These are phyloP conservation scores for Abrostola tripartita DNA, from an alignment of 2,888 invertebrate genomes.

Conservation along the genomic window DNA sequence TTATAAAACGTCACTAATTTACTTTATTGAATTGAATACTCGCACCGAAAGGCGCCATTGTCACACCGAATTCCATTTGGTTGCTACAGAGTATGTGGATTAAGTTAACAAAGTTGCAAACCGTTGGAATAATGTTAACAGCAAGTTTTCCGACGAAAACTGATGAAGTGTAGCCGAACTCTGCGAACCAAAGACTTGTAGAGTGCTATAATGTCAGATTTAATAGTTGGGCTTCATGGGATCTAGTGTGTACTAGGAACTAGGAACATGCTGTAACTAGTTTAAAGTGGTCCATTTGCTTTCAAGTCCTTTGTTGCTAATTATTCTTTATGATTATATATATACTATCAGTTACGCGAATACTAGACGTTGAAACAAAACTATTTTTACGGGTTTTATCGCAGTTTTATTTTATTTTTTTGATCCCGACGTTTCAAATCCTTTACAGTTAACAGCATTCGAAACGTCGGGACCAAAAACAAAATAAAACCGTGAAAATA, in stretches of 20 bases:
- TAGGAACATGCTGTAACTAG: slow-evolving; percentile 25
- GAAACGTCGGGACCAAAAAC: too few relatives aligned
- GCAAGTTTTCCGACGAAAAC: slow-evolving; percentile 18
- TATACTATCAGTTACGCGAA: background rate
- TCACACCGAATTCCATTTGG: background rate
- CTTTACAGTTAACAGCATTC: too few relatives aligned
- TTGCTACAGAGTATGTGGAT: background rate
- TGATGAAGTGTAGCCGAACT: slow-evolving; percentile 20
- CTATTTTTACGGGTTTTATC: too few relatives aligned
- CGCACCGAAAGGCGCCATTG: background rate
- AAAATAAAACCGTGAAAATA: too few relatives aligned
- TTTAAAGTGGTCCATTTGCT: slow-evolving; percentile 41
- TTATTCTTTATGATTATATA: background rate
- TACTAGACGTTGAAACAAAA: too few relatives aligned
- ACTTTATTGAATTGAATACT: background rate
- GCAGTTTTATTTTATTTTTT: too few relatives aligned
- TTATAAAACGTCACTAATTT: too few relatives aligned
- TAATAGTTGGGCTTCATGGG: slow-evolving; percentile 36
- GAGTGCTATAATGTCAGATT: slow-evolving; percentile 37
- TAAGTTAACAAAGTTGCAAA: slow-evolving; percentile 10
- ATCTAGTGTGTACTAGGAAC: slow-evolving; percentile 44
- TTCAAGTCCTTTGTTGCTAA: slow-evolving; percentile 33
- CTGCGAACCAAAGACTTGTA: slow-evolving; percentile 7
- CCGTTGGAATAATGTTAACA: slow-evolving; percentile 13
- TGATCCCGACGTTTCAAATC: too few relatives aligned